Conservation (phyloP, 2,113 vertebrate genomes). For the Polypterus bichir region DNA sequence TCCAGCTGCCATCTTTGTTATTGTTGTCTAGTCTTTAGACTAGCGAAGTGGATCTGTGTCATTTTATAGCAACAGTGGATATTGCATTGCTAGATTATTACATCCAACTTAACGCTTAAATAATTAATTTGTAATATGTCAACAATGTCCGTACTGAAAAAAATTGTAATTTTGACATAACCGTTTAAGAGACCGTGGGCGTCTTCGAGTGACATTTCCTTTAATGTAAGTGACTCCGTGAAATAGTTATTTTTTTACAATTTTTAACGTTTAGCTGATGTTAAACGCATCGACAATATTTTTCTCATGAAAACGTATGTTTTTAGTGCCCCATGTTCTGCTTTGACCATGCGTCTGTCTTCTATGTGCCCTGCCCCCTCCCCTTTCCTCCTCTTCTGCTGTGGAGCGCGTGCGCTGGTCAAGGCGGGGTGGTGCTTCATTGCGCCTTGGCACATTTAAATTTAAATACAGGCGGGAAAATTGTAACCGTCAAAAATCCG, state of each 20-base stretch:
- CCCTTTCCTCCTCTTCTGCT: too few relatives aligned
- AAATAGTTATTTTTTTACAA: constrained; percentile 29
- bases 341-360: not conserved
- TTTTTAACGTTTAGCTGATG: constrained; percentile 30
- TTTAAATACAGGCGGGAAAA: constrained; percentile 58
- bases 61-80: too few relatives aligned
- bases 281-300: not conserved
- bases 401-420: too few relatives aligned
- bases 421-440: too few relatives aligned
- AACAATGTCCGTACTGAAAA: not conserved
- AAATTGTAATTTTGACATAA: too few relatives aligned
- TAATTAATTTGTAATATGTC: not conserved
- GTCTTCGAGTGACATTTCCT: not conserved
- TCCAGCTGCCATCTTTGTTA: constrained; percentile 24
- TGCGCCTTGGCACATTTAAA: constrained; percentile 36
- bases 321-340: not conserved
- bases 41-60: too few relatives aligned
- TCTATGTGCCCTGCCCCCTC: too few relatives aligned
- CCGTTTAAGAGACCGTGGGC: not conserved
- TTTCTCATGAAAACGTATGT: constrained; percentile 5
- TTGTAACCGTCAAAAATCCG: constrained; percentile 2
- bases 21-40: constrained; percentile 1
- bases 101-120: too few relatives aligned
- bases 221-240: constrained; percentile 10
- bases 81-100: too few relatives aligned